phyloP scores from a whole-genome alignment of 1,140 invertebrate species.

The Achroia grisella region DNA sequence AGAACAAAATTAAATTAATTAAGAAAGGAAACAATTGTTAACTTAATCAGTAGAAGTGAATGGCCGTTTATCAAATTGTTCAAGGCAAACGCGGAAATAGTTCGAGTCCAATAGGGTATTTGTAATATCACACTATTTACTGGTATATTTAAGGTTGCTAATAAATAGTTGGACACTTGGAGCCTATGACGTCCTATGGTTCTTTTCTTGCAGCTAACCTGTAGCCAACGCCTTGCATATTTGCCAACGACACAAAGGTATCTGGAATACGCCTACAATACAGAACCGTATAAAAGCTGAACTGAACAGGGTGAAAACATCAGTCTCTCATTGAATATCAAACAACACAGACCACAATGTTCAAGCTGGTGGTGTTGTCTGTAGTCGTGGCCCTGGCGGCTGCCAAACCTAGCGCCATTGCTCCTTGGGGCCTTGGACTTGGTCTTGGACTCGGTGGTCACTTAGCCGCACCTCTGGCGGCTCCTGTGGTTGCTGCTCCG shows the following conservation, averaged over 20 bases:
- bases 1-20: neutral
- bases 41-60: slow-evolving; percentile 37
- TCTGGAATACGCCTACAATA: slow-evolving; percentile 39
- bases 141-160: slow-evolving; percentile 3
- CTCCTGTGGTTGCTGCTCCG: slow-evolving; percentile 13
- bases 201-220: slow-evolving; percentile 41
- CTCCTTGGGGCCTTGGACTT: slow-evolving; percentile 14
- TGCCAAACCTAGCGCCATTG: slow-evolving; percentile 34
- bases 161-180: slow-evolving; percentile 13
- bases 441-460: slow-evolving; percentile 15
- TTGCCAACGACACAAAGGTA: slow-evolving; percentile 50
- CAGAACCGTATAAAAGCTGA: slow-evolving; percentile 55
- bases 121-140: neutral
- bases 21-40: neutral
- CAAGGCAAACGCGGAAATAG: slow-evolving; percentile 43
- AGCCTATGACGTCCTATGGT: slow-evolving; percentile 21
- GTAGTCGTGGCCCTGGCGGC: slow-evolving; percentile 61
- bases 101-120: slow-evolving; percentile 12
- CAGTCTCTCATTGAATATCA: slow-evolving; percentile 42
- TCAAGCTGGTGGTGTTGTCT: slow-evolving; percentile 76
- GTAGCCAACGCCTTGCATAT: slow-evolving; percentile 48
- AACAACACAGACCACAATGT: slow-evolving; percentile 72
- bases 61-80: slow-evolving; percentile 44
- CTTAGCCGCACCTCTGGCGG: slow-evolving; percentile 10
- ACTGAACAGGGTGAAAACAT: slow-evolving; percentile 20